Conservation (phyloP, 2,113 vertebrate genomes). For the Ivindomyrus marchei region DNA sequence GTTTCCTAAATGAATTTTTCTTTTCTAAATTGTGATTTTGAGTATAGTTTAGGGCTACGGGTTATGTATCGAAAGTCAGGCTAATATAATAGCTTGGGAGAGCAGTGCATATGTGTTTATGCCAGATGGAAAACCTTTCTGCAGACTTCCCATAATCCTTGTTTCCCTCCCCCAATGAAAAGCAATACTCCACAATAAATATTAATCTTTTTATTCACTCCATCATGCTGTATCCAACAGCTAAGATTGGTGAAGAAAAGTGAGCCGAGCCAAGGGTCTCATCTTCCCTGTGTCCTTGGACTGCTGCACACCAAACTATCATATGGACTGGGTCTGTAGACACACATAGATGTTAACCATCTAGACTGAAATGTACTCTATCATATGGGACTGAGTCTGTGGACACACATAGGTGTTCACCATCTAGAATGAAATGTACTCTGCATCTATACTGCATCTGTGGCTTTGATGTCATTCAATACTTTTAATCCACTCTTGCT, state of each 20-base stretch:
- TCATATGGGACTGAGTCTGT: not conserved
- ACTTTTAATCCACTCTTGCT: slow-evolving; percentile 5
- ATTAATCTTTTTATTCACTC: slow-evolving; percentile 15
- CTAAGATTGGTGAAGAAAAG: not conserved
- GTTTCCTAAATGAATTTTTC: not conserved
- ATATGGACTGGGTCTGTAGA: not conserved
- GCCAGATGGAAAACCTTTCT: not conserved
- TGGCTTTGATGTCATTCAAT: not conserved
- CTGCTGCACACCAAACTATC: slow-evolving; percentile 1
- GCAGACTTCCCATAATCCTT: not conserved
- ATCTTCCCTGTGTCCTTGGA: slow-evolving; percentile 1
- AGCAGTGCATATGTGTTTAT: not conserved
- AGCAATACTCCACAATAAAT: not conserved
- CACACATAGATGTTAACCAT: slow-evolving; percentile 1
- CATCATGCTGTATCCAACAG: slow-evolving; percentile 13
- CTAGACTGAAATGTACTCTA: slow-evolving; percentile 1
- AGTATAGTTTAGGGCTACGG: not conserved
- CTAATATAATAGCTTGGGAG: not conserved
- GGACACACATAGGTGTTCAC: not conserved
- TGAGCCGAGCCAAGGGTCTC: not conserved
- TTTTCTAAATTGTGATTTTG: not conserved
- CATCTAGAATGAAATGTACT: slow-evolving; percentile 14
- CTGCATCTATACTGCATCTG: not conserved
- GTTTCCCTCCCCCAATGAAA: not conserved
- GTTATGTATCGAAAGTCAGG: not conserved